Evolutionary conservation across 2,113 vertebrate species (phyloP).

Genomic region (Brienomyrus brachyistius): DNA sequence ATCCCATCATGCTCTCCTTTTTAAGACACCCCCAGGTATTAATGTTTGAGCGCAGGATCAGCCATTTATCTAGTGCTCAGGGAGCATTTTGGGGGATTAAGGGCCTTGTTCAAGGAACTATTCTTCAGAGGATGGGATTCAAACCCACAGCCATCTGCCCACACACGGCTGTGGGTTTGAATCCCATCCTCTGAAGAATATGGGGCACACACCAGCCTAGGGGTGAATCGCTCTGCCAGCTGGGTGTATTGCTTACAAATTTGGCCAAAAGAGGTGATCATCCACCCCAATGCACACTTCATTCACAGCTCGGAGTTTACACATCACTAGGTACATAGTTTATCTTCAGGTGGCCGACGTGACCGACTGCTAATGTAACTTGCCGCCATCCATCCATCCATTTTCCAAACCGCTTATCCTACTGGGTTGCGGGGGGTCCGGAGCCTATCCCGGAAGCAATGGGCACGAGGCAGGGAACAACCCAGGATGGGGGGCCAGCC

Average conservation of each 20-base stretch:
- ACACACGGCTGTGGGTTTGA: neutral
- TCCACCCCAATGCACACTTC: slow-evolving; percentile 65
- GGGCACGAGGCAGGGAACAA: too few species aligned
- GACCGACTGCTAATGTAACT: slow-evolving; percentile 56
- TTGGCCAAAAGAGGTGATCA: slow-evolving; percentile 75
- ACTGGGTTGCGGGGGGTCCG: too few species aligned
- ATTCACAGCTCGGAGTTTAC: slow-evolving; percentile 55
- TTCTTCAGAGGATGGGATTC: neutral
- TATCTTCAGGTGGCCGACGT: slow-evolving; percentile 19
- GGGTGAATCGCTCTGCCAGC: slow-evolving; percentile 38
- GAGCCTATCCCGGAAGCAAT: too few species aligned
- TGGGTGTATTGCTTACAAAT: slow-evolving; percentile 66
- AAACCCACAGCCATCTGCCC: neutral
- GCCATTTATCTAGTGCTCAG: neutral
- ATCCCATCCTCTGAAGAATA: too few species aligned
- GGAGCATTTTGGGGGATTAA: neutral
- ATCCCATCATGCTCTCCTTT: neutral
- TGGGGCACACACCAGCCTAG: neutral
- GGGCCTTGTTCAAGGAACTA: neutral
- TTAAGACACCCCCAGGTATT: neutral
- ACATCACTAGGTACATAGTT: slow-evolving; percentile 30
- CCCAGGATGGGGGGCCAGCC: too few species aligned
- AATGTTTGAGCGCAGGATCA: neutral
- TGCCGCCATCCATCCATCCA: slow-evolving; percentile 39
- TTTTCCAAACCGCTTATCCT: too few species aligned